These are phyloP conservation scores for Sarcophaga bullata DNA, from an alignment of 1,140 invertebrate species.

Conservation along the genomic window DNA sequence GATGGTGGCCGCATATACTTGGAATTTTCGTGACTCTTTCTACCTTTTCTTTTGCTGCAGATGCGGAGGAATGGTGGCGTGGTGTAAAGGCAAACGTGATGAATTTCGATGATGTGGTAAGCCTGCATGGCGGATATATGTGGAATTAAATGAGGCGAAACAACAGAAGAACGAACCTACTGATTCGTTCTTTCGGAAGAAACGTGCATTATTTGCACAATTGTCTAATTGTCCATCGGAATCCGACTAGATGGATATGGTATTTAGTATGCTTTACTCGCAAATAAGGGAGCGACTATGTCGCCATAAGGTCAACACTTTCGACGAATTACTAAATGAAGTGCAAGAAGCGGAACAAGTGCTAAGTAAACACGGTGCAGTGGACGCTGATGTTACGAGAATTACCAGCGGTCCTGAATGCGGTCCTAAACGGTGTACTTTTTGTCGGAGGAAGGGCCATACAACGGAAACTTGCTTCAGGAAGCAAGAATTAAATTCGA, in stretches of 20 bases:
- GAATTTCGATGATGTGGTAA: constrained; percentile 45
- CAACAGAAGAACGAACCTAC: constrained; percentile 40
- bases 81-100: constrained; percentile 4
- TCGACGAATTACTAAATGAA: constrained; percentile 35
- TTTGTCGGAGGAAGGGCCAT: constrained; percentile 34
- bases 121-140: constrained; percentile 43
- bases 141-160: constrained; percentile 42
- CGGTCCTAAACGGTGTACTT: neutral
- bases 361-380: neutral
- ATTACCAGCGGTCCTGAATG: neutral
- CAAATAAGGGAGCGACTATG: constrained; percentile 44
- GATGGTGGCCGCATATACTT: too few species aligned
- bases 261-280: constrained; percentile 42
- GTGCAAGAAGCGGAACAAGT: constrained; percentile 17
- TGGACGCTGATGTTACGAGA: neutral
- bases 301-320: constrained; percentile 33
- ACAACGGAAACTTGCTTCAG: neutral
- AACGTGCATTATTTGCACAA: constrained; percentile 41
- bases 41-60: too few species aligned
- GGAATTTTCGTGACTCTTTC: too few species aligned
- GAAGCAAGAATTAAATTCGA: neutral
- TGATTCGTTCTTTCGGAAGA: constrained; percentile 41
- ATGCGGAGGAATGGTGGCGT: constrained; percentile 36
- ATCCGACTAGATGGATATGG: constrained; percentile 44
- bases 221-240: constrained; percentile 25